Percentiles rank a stretch among this genome's conserved stretches.
phyloP scores from a whole-genome alignment of 2,888 invertebrate species.

The Acleris sparsana region DNA sequence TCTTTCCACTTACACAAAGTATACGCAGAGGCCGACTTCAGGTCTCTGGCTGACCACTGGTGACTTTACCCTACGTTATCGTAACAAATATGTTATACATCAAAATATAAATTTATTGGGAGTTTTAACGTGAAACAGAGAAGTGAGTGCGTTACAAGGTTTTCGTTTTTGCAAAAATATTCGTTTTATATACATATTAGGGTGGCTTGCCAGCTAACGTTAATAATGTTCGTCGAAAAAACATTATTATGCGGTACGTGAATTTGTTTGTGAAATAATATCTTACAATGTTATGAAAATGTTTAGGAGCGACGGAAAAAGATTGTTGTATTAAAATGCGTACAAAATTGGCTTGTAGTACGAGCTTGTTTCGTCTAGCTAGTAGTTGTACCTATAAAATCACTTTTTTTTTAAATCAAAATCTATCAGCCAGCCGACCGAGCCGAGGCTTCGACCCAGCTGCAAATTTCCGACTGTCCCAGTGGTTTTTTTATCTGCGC shows the following conservation, averaged over 20 bases:
- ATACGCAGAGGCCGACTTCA: too few species aligned
- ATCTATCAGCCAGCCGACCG: too few species aligned
- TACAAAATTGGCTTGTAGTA: not conserved
- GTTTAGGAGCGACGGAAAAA: constrained; percentile 9
- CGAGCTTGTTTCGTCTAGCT: too few species aligned
- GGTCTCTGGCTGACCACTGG: too few species aligned
- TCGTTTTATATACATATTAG: constrained; percentile 10
- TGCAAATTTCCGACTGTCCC: too few species aligned
- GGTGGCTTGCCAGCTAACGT: constrained; percentile 14
- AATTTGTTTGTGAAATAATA: constrained; percentile 19
- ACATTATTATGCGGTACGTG: constrained; percentile 22
- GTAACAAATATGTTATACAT: not conserved
- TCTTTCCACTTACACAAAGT: too few species aligned
- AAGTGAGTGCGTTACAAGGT: not conserved
- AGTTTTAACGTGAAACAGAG: not conserved
- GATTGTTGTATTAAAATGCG: not conserved
- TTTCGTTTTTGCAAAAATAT: constrained; percentile 6
- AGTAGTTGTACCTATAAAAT: too few species aligned
- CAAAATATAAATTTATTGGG: not conserved
- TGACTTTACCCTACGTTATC: too few species aligned
- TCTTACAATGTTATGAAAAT: constrained; percentile 14
- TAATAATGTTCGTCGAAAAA: constrained; percentile 21
- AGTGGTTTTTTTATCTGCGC: too few species aligned
- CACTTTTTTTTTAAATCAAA: too few species aligned
- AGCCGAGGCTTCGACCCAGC: too few species aligned